Base-by-base conservation (phyloP, 2,797 vertebrate genomes). In the Crocodylus rhombifer region DNA sequence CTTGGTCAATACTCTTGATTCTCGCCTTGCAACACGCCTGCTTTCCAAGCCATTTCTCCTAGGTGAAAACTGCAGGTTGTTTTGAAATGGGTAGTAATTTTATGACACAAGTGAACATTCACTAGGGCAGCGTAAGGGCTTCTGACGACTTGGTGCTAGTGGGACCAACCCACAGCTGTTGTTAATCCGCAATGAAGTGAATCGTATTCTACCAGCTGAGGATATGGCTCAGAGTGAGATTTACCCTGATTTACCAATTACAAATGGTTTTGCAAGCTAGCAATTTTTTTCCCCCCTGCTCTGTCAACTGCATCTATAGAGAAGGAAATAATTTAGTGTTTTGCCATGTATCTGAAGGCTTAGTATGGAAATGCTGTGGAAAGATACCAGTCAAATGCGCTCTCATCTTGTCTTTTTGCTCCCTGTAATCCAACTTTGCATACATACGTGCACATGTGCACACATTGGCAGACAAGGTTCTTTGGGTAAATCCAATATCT, bases 211-310 rank as follows among this genome's bases (percentile, higher is more conserved):
- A 42, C 23, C 33, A 51, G 21, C 26, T 73, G 23, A 26, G 2
- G 14, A 42, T 51, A 73, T 15, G 23, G 36, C 23, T 42, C 36
- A 26, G 36, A 26, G 36, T 10, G 36, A 4, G 14, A 10, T 30
- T 30, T 51, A 86, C 56, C 55, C 57, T 0, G 1, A 3, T 42
- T 1, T 21, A 30, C 75, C 13, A 64, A 11, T 7, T 0, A 0
- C 30, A 82, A 93, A 76, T 51, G 33, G 20, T 12, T 78, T 30
- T 51, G 15, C 9, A 71, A 28, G 57, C 11, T 62, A n/a, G 62
- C 2, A 14, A 36, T 0, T 63, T 0, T 2, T 61, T 5, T 2
- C 33, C 4, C 14, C 33, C 4, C 14, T 23, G 7, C 2, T 75
- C 6, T n/a, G 1, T 4, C 60, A 17, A 42, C 21, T 17, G 57